These are phyloP conservation scores for Cynoglossus semilaevis DNA, from an alignment of 2,113 vertebrate genomes.

Conservation along the genomic window DNA sequence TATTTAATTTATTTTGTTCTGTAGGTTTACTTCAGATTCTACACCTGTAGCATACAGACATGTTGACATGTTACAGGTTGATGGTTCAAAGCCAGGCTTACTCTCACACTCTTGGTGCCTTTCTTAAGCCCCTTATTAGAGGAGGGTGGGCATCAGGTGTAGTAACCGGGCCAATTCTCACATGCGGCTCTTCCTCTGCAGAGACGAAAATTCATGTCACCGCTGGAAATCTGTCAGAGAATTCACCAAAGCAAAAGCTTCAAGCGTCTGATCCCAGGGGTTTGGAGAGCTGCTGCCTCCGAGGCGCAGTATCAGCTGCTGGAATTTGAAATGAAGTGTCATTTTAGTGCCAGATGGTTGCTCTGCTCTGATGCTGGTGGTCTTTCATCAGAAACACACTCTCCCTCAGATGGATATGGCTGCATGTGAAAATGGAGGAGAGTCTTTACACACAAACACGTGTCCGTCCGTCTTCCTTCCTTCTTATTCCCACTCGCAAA, in stretches of 20 bases:
- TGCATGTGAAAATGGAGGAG: slow-evolving; percentile 41
- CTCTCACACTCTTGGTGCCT: no score
- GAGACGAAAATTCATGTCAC: no score
- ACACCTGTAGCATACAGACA: no score
- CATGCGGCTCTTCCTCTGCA: no score
- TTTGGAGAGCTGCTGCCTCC: slow-evolving; percentile 20
- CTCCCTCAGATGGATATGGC: slow-evolving; percentile 24
- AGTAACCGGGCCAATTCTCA: no score
- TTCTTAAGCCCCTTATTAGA: no score
- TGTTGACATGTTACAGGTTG: no score
- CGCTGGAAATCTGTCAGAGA: no score
- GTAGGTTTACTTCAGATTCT: no score
- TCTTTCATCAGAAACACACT: slow-evolving; percentile 29
- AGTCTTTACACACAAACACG: slow-evolving; percentile 28
- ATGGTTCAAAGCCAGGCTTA: no score
- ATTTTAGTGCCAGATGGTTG: slow-evolving; percentile 58
- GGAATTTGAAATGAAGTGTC: slow-evolving; percentile 60
- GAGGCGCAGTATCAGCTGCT: slow-evolving; percentile 27
- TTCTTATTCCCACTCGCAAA: slow-evolving; percentile 31
- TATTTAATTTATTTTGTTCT: no score
- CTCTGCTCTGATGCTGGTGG: slow-evolving; percentile 25
- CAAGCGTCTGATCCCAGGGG: slow-evolving; percentile 16
- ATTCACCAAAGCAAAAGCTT: neutral
- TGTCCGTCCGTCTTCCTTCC: neutral
- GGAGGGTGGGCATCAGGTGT: no score